Conservation (phyloP, 1,140 invertebrate species). For the Antheraea mylitta region DNA sequence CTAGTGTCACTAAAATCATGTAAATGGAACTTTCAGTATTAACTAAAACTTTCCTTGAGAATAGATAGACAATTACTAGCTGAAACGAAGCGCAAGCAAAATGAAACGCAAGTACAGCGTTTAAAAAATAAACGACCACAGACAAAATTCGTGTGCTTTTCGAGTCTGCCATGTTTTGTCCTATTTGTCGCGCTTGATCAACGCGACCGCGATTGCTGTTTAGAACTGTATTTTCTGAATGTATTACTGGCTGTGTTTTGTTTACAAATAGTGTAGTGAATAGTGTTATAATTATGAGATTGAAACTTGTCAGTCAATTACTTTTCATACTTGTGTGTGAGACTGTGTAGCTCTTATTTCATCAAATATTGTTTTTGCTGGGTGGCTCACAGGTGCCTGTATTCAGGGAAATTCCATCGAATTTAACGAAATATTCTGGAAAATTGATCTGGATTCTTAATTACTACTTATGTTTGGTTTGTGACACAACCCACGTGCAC, state of each 20-base stretch:
- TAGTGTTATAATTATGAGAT: conserved; percentile 55
- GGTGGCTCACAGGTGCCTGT: conserved; percentile 51
- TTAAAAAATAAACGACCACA: conserved; percentile 66
- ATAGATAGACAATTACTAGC: too few species aligned
- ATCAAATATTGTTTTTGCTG: conserved; percentile 66
- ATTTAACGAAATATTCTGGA: conserved; percentile 42
- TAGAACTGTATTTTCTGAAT: conserved; percentile 70
- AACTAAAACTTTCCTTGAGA: too few species aligned
- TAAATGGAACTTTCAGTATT: too few species aligned
- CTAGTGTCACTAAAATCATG: too few species aligned
- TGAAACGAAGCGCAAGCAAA: not conserved
- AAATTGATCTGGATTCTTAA: conserved; percentile 32
- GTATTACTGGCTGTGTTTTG: conserved; percentile 72
- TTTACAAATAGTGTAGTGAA: conserved; percentile 74
- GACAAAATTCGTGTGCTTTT: conserved; percentile 72
- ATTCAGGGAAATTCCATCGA: conserved; percentile 50
- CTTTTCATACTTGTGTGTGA: conserved; percentile 59
- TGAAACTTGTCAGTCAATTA: conserved; percentile 51
- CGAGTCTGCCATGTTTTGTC: conserved; percentile 79
- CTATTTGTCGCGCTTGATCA: conserved; percentile 78
- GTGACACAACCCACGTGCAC: conserved; percentile 75
- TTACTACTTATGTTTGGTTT: conserved; percentile 40
- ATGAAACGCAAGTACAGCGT: conserved; percentile 40
- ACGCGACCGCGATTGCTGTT: conserved; percentile 71
- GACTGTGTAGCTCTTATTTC: conserved; percentile 69